Base-by-base conservation (phyloP, 2,888 invertebrate species). In the Euproctis similis region DNA sequence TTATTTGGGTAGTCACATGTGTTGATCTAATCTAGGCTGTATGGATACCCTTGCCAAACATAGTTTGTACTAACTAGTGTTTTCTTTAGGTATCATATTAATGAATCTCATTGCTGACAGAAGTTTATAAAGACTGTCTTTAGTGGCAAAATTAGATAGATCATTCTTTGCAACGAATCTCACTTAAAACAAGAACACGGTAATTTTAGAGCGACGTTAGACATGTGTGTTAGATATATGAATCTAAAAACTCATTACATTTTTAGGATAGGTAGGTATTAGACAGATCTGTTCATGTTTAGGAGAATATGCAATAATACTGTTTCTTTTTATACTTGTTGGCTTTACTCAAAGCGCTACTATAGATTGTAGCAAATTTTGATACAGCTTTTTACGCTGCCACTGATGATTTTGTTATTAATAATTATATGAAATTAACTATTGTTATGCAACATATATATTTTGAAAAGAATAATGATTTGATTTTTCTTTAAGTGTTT, bases 1-100 rank as follows among this genome's bases (percentile, higher is more conserved):
- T 36, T 31, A 38, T 30, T 21, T 31, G 41, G 41, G 26, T 34
- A 26, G 36, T 27, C 36, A 42, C 42, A 49, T 39, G 46, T 43
- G 37, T 46, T 45, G 47, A 47, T 50, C 47, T 45, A 34, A 57
- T 52, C 39, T 55, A 61, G 59, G 60, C 58, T 60, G 53, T 56
- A 60, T 53, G 53, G 44, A 58, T 52, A 56, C 53, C 69, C 69
- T 70, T 69, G 69, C 69, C 70, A 70, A 65, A 51, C 36, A 34
- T 61, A 59, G 51, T 29, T 45, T 57, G 44, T 49, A 53, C 46
- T 48, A 42, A 46, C 39, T 43, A 44, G 39, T 48, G 31, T 46
- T 28, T 53, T 4, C 8, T 8, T 49, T 46, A 46, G 36, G 41
- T 42, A 34, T 40, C 42, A 26, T 45, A 35, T 44, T 42, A 35